Evolutionary conservation across 2,888 invertebrate genomes (phyloP), one percentile per base, ranked within the genome.

Genomic region (Schrankia costaestrigalis): DNA sequence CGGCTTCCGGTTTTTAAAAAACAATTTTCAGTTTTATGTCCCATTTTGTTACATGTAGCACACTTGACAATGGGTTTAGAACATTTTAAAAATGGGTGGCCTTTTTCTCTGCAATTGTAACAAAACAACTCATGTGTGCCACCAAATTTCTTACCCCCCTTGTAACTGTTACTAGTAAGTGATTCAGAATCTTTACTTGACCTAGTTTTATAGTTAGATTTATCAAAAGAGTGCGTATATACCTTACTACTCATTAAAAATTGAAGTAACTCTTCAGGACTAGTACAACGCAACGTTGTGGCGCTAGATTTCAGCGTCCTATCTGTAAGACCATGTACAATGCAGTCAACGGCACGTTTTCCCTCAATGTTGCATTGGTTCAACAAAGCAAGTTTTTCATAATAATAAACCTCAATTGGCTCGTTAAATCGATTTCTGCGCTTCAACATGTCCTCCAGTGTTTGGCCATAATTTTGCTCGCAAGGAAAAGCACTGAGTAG

Each of bases 371-470:
- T 33, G 19, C 46, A 50, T 3, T 41, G 24, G 14, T 46, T 41
- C 19, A 50, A 19, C 7, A 42, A n/a, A 18, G 29, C 35, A 23
- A 42, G 35, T 28, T 47, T 44, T 13, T 48, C 37, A 28, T 41
- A 46, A 27, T 33, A 50, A 26, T 45, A 50, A 12, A 31, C 11
- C 22, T 50, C 44, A 21, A 50, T 31, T 3, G 35, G 34, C 1
- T 49, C 45, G 2, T 35, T 35, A 26, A 26, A 46, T 25, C 32
- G 33, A 1, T 23, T 42, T 2, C 29, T 14, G 14, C 33, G 37
- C 3, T 24, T 30, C 8, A 48, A 18, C 48, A 48, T 48, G 10
- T 48, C 48, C 1, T 31, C 35, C 6, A 21, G n/a, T 21, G n/a
- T 3, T 21, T 21, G 8, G 6, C 3, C 21, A n/a, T 21, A 21